Conservation (phyloP, 2,888 invertebrate genomes). For the Leucozona laternaria region DNA sequence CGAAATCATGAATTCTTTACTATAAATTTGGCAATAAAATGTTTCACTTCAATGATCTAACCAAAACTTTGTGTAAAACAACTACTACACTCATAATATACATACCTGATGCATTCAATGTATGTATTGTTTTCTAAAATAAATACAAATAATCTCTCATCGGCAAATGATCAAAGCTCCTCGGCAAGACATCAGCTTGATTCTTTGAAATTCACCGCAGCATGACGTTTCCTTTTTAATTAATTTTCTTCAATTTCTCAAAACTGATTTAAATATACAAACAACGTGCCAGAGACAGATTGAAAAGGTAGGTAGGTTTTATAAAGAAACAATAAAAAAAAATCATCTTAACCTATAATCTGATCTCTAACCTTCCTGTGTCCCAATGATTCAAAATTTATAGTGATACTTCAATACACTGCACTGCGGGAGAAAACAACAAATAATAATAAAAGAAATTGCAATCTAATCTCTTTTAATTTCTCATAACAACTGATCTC, state of each 20-base stretch:
- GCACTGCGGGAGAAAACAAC: neutral
- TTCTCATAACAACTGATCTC: conserved; percentile 43
- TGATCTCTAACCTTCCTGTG: conserved; percentile 61
- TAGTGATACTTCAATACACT: neutral
- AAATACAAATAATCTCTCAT: conserved; percentile 36
- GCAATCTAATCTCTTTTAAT: conserved; percentile 25
- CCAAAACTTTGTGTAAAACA: neutral
- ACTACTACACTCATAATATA: neutral
- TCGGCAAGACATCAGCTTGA: conserved; percentile 46
- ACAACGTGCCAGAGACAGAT: conserved; percentile 21
- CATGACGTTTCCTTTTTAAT: conserved; percentile 58
- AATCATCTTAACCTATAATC: conserved; percentile 53
- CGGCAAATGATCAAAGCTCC: conserved; percentile 67
- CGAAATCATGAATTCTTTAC: neutral
- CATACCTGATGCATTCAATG: neutral
- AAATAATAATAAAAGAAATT: conserved; percentile 25
- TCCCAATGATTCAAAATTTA: conserved; percentile 18
- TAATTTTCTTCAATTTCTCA: conserved; percentile 56
- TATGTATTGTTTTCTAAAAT: conserved; percentile 30
- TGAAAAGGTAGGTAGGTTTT: conserved; percentile 10
- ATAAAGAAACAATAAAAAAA: conserved; percentile 9
- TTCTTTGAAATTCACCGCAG: conserved; percentile 68
- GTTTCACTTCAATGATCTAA: neutral
- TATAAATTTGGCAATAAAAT: neutral
- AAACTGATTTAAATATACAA: conserved; percentile 39